These are phyloP conservation scores for Corbicula japonica DNA, from an alignment of 2,888 invertebrate genomes.

Conservation along the genomic window DNA sequence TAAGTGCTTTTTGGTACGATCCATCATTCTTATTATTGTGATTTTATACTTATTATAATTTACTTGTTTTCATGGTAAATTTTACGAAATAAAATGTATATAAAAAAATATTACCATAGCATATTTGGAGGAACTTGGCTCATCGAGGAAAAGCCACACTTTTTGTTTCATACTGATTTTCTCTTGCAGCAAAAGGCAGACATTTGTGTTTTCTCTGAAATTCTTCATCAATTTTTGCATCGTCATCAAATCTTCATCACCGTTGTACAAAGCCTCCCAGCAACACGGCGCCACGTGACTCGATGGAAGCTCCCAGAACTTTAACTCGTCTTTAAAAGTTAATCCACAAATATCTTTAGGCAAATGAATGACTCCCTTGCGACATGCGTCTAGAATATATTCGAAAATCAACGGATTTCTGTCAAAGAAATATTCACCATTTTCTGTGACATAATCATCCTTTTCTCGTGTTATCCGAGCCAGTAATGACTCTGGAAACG, in stretches of 20 bases:
- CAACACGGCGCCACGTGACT: conserved; percentile 46
- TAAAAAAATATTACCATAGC: conserved; percentile 16
- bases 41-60: too few species aligned
- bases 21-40: too few species aligned
- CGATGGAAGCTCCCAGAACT: conserved; percentile 47
- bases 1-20: too few species aligned
- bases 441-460: background rate
- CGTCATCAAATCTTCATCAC: conserved; percentile 17
- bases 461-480: conserved; percentile 10
- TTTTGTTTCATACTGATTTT: background rate
- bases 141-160: conserved; percentile 27
- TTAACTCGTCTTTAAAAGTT: conserved; percentile 37
- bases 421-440: conserved; percentile 45
- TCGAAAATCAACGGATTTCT: conserved; percentile 47
- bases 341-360: conserved; percentile 45
- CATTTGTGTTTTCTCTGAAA: conserved; percentile 5
- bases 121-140: conserved; percentile 22
- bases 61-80: too few species aligned
- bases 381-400: conserved; percentile 42
- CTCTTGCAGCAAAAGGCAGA: background rate
- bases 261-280: conserved; percentile 37
- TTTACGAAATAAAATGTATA: too few species aligned
- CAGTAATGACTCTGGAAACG: conserved; percentile 38
- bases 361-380: conserved; percentile 42
- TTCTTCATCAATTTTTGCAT: conserved; percentile 9